Evolutionary conservation across 2,888 invertebrate genomes (phyloP), one percentile per base, ranked within the genome.

Genomic region (Catocala sponsa): DNA sequence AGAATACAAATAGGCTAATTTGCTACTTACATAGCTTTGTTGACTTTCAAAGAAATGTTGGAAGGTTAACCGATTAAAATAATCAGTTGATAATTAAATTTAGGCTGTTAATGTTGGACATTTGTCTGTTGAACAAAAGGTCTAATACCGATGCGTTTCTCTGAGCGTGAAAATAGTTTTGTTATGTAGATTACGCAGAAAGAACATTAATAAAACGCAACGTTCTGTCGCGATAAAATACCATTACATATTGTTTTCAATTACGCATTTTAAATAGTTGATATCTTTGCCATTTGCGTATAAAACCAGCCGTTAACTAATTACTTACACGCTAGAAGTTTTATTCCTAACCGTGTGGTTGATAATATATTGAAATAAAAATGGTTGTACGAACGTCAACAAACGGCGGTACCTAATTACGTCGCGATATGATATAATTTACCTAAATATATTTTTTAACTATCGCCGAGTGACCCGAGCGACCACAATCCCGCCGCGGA

Each of bases 31-130:
- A 72, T 70, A 61, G 61, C 66, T 55, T 73, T 65, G 50, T 63
- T 68, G 72, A 74, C 72, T 68, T 86, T 87, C 83, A 80, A 64
- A 76, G 84, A 84, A 86, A 69, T 49, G 42, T 49, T 73, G 74
- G 78, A 78, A 80, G 79, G 74, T 51, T 48, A 38, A 10, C 9
- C 70, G 76, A n/a, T 74, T 67, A 75, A 72, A 75, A 78, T 84
- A 86, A 87, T 83, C 80, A 78, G 79, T 78, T 78, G 81, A 82
- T 89, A 88, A 88, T 88, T 88, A 84, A 87, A 88, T 85, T 86
- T 82, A 76, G 77, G 63, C 72, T 69, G 78, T 76, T 86, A 89
- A 90, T 85, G 87, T 65, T 57, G 67, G 62, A 74, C 86, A 90
- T 90, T 88, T 87, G 83, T 85, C 78, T 80, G 74, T 77, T 73